These are phyloP conservation scores for Diabrotica balteata DNA, from an alignment of 2,888 invertebrate species.

Conservation along the genomic window DNA sequence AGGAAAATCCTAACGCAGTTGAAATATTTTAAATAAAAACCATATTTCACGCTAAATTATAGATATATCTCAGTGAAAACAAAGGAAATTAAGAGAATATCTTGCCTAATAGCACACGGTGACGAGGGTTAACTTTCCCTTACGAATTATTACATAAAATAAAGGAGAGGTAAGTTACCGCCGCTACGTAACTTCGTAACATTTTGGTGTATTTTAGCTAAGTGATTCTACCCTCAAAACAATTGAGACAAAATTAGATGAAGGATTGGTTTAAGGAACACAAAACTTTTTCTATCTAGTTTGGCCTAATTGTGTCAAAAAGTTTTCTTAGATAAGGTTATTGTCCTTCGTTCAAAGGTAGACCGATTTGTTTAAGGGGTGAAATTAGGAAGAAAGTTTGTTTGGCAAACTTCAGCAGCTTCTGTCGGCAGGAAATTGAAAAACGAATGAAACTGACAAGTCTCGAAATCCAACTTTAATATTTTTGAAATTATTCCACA, in stretches of 20 bases:
- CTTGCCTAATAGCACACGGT: constrained; percentile 13
- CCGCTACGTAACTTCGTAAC: constrained; percentile 18
- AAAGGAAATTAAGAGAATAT: constrained; percentile 17
- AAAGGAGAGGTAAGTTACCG: constrained; percentile 12
- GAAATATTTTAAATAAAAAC: background rate
- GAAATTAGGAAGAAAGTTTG: too few relatives aligned
- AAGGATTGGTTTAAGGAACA: constrained; percentile 7
- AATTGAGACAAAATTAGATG: constrained; percentile 11
- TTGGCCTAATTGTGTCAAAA: constrained; percentile 3
- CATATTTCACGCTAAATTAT: constrained; percentile 12
- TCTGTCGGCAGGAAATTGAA: too few relatives aligned
- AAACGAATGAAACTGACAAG: too few relatives aligned
- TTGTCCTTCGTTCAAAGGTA: background rate
- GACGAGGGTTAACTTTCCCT: constrained; percentile 22
- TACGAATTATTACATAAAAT: constrained; percentile 19
- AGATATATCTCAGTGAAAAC: constrained; percentile 10
- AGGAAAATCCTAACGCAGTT: background rate
- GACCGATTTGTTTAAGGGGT: too few relatives aligned
- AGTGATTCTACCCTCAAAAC: constrained; percentile 11
- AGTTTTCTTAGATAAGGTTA: background rate
- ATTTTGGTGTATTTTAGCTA: constrained; percentile 11
- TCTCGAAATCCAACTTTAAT: too few relatives aligned
- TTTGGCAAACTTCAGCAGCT: too few relatives aligned
- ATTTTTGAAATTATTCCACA: too few relatives aligned
- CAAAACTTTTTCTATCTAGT: constrained; percentile 8